Evolutionary conservation across 2,797 vertebrate species (phyloP), one percentile per base, ranked within the genome.

Genomic region (Astyanax mexicanus): DNA sequence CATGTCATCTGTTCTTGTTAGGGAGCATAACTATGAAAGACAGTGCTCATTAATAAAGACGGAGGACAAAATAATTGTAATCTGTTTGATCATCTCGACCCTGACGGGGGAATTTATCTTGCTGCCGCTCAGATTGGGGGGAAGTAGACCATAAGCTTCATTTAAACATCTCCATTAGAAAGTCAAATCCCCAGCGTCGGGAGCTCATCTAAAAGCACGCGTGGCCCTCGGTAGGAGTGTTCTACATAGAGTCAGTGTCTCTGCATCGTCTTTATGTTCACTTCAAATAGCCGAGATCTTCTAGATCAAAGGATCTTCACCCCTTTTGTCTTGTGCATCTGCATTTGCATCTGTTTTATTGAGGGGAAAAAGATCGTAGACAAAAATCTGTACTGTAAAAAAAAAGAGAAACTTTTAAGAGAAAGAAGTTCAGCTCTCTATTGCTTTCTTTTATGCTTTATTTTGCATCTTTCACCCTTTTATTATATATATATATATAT

Each of bases 91-190:
- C 92, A 93, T 93, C 91, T 92, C 89, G 88, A 90, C 86, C 83
- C 88, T 94, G 93, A 94, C 93, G 91, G 91, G 91, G 89, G 90
- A 92, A 94, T 94, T 93, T 86, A 94, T 94, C 93, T 94, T 93
- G 89, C 89, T 44, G 88, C 76, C 88, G 89, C n/a, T 89, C 88
- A 91, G 88, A 92, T 90, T 88, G 89, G 87, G 84, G 90, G 90
- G 91, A 93, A 92, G 91, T 91, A 89, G 92, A 94, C 91, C 92
- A 94, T 93, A 92, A 92, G 92, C 90, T 91, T 82, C 84, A 89
- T 91, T 91, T 92, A 92, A 93, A 88, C 89, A 90, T 93, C 88
- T 92, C 90, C 89, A 92, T 92, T 92, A 91, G 90, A 81, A 84
- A 92, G 85, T 90, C 88, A 90, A 90, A 92, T 83, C 86, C 72